A percentile compares a stretch with the other conserved stretches of the same genome.
Conservation (phyloP, 2,113 vertebrate species). For the Burhinus bistriatus region DNA sequence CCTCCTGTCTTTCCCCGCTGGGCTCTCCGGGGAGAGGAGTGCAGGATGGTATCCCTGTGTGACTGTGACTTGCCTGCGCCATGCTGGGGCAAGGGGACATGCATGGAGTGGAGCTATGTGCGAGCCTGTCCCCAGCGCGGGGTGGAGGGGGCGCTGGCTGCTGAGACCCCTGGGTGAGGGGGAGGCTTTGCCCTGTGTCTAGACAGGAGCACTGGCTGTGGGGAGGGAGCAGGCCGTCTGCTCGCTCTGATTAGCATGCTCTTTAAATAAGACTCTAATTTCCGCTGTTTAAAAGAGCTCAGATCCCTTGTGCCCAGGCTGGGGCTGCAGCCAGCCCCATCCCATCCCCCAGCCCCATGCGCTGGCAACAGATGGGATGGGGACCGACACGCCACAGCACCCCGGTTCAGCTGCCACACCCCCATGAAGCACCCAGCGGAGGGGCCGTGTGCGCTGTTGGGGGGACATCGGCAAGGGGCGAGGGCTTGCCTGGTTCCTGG, state of each 20-base stretch:
- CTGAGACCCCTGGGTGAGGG: fast-evolving
- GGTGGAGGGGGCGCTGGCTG: neutral
- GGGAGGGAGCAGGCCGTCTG: conserved; percentile 4
- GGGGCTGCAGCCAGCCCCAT: neutral
- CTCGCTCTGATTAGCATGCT: conserved; percentile 43
- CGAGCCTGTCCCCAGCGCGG: neutral
- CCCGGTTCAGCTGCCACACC: fast-evolving
- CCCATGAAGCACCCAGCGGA: fast-evolving
- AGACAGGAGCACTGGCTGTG: neutral
- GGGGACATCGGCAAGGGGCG: neutral
- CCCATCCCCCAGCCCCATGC: conserved; percentile 22
- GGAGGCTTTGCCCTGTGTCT: neutral
- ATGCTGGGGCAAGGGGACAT: fast-evolving
- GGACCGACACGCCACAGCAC: fast-evolving
- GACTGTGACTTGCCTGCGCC: neutral
- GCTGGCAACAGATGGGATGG: neutral
- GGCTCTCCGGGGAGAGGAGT: fast-evolving
- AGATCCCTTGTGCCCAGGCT: conserved; percentile 57
- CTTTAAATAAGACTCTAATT: conserved; percentile 66
- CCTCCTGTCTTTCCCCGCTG: fast-evolving
- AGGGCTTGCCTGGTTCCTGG: neutral
- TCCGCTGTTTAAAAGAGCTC: conserved; percentile 40
- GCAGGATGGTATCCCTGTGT: neutral
- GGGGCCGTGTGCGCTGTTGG: too few relatives aligned
- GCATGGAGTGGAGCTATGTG: fast-evolving